Percentiles rank a stretch among this genome's conserved stretches.
Conservation (phyloP, 2,113 vertebrate genomes). For the Grantiella picta region DNA sequence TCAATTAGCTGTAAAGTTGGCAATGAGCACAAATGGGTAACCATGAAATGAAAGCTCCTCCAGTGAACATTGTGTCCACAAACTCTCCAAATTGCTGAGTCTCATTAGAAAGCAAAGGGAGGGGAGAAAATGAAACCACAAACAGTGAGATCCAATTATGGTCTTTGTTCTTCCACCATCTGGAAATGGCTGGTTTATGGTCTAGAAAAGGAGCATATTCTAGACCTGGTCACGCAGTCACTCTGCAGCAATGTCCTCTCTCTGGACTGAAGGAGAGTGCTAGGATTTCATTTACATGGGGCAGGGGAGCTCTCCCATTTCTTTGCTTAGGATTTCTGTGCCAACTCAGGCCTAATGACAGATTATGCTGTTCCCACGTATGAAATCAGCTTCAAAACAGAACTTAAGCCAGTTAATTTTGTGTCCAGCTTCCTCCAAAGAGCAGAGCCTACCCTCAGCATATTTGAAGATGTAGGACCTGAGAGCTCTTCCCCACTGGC, state of each 20-base stretch:
- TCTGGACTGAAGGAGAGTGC: not conserved
- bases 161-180: constrained; percentile 17
- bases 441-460: not conserved
- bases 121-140: constrained; percentile 28
- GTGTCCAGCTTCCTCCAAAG: not conserved
- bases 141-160: constrained; percentile 27
- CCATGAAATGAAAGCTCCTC: constrained; percentile 42
- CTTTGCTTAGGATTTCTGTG: not conserved
- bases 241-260: not conserved
- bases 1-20: constrained; percentile 58
- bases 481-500: not conserved
- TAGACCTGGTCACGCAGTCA: not conserved
- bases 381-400: not conserved
- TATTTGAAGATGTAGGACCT: not conserved
- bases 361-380: accelerated
- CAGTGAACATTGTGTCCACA: constrained; percentile 18
- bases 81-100: constrained; percentile 4
- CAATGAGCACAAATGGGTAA: constrained; percentile 35
- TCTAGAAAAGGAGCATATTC: not conserved
- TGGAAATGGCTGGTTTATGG: not conserved
- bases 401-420: not conserved
- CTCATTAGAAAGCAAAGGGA: constrained; percentile 3
- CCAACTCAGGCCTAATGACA: not conserved
- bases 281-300: not conserved
- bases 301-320: not conserved